phyloP scores from a whole-genome alignment of 92 coral and sea anemone genomes.

The Zoanthus solanderi region DNA sequence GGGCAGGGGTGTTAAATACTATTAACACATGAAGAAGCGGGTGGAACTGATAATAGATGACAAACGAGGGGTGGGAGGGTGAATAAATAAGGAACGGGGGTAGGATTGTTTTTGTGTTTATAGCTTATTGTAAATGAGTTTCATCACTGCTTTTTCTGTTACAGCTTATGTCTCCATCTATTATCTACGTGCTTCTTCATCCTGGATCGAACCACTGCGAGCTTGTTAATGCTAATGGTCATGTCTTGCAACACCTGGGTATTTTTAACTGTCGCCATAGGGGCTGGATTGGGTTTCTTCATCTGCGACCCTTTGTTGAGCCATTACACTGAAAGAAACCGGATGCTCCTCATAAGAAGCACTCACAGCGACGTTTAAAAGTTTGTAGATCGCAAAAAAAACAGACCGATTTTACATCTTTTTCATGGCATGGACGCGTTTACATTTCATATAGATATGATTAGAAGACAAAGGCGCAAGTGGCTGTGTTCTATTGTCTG shows the following conservation, averaged over 20 bases:
- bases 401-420: no score
- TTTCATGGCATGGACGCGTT: no score
- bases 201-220: constrained; percentile 25
- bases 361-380: constrained; percentile 3
- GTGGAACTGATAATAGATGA: no score
- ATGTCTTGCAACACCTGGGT: constrained; percentile 41
- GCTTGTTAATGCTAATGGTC: constrained; percentile 28
- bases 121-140: background rate
- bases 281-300: constrained; percentile 36
- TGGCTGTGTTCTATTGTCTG: background rate
- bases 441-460: no score
- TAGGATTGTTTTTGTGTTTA: no score
- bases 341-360: background rate
- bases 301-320: constrained; percentile 31
- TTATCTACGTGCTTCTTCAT: constrained; percentile 2
- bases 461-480: no score
- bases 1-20: no score
- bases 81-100: no score
- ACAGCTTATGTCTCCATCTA: background rate
- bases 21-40: no score
- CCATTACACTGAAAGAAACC: constrained; percentile 4
- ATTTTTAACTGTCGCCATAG: constrained; percentile 6
- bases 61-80: no score
- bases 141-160: background rate
- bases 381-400: background rate